Evolutionary conservation across 2,113 vertebrate species (phyloP), one percentile per base, ranked within the genome.

Genomic region (Melanostigma gelatinosum): DNA sequence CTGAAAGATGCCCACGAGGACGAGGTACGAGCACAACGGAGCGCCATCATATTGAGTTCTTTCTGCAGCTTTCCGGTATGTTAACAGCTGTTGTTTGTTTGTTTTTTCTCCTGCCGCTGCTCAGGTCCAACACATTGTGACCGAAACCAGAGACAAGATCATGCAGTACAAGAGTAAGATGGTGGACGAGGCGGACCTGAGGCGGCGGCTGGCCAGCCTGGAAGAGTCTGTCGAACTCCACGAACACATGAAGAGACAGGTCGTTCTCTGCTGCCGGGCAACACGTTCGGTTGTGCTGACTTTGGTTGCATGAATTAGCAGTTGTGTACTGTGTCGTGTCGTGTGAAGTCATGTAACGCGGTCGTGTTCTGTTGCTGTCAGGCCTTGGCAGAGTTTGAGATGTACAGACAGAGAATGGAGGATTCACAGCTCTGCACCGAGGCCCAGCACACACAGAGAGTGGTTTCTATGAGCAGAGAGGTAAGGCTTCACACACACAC

Each of bases 81-180:
- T 6, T 38, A 4, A 55, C 52, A 4, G 52, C 4, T 34, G 32
- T 34, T 6, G 34, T 34, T 63, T 68, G 22, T 36, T 24, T 24
- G 1, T 50, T 72, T 10, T 10, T 12, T 20, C 20, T 0, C 32
- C 12, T 13, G 4, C 13, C 63, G 5, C 40, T 44, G 20, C 16
- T 81, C 80, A 94, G 93, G 93, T 94, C 74, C 97, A 99, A 40
- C 97, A 99, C 93, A 97, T 99, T 48, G 95, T 99, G 90, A 96
- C 96, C 27, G 98, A 99, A 93, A 99, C 98, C 66, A 96, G 96
- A 86, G 98, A 99, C 89, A 99, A 98, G 84, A 97, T 99, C 86
- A 86, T 99, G 85, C 96, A 97, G 16, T 99, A 97, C 93, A 97
- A 98, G 91, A 97, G 92, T 79, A 98, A 96, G 94, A 96, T 98